Conservation (phyloP, 2,888 invertebrate genomes). For the Habrosyne pyritoides region DNA sequence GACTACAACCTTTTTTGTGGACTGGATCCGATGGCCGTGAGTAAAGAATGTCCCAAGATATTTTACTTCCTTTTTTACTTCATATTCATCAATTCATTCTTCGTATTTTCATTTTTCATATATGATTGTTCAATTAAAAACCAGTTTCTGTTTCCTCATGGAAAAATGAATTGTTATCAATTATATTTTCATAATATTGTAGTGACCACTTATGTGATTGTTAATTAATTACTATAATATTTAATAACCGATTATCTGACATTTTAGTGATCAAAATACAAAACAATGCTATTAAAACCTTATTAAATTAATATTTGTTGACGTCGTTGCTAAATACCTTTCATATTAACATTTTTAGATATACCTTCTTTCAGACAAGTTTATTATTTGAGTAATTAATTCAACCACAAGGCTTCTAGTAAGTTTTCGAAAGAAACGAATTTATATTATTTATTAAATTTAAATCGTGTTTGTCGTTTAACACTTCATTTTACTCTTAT, state of each 20-base stretch:
- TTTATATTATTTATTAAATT: no score
- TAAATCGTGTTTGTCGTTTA: no score
- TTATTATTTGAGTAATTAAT: not conserved
- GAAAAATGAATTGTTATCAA: no score
- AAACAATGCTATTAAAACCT: not conserved
- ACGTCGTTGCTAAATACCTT: not conserved
- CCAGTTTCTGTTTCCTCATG: no score
- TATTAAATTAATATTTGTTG: not conserved
- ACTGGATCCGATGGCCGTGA: no score
- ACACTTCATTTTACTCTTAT: no score
- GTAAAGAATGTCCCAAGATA: no score
- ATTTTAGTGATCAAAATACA: not conserved
- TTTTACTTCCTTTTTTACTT: no score
- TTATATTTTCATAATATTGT: not conserved
- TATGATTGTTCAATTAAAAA: no score
- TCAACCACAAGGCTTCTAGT: not conserved
- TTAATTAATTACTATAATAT: not conserved
- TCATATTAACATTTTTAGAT: not conserved
- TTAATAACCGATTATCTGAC: not conserved
- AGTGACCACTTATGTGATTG: not conserved
- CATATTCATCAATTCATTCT: no score
- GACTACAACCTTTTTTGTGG: no score
- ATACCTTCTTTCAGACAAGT: not conserved
- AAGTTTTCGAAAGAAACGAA: not conserved
- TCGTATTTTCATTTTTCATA: no score